phyloP scores from a whole-genome alignment of 2,888 invertebrate species.

The Nycteola revayana region DNA sequence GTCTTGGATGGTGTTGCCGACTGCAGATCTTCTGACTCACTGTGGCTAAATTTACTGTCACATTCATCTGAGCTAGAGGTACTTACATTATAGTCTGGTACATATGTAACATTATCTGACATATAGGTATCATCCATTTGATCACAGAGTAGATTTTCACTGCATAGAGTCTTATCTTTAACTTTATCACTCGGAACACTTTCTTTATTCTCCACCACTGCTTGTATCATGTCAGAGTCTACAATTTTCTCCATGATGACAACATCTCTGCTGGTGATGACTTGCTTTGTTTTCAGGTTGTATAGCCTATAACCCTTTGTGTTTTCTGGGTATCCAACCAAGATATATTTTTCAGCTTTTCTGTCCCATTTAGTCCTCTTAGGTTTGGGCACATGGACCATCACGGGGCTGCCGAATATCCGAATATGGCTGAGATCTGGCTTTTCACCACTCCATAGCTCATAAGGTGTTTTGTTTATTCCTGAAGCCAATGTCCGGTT shows the following conservation, averaged over 20 bases:
- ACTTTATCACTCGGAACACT: neutral
- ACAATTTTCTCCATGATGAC: slow-evolving; percentile 1
- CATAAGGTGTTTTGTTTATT: slow-evolving; percentile 6
- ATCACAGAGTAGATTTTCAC: neutral
- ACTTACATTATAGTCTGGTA: neutral
- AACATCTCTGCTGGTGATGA: slow-evolving; percentile 11
- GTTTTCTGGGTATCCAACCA: slow-evolving; percentile 3
- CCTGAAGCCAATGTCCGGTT: slow-evolving; percentile 4
- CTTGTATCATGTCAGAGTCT: neutral
- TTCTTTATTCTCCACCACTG: neutral
- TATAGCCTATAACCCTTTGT: slow-evolving; percentile 7
- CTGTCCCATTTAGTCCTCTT: slow-evolving; percentile 11
- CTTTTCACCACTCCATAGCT: slow-evolving; percentile 5
- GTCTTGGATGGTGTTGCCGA: neutral
- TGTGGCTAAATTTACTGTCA: neutral
- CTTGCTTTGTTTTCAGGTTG: neutral
- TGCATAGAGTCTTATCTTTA: neutral
- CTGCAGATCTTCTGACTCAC: neutral
- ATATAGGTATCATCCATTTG: neutral
- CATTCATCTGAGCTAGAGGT: neutral
- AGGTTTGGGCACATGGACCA: slow-evolving; percentile 11
- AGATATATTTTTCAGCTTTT: slow-evolving; percentile 2
- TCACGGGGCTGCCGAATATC: slow-evolving; percentile 10
- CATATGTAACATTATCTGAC: neutral
- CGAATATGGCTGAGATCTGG: slow-evolving; percentile 10